Evolutionary conservation across 2,113 vertebrate species (phyloP).

Genomic region (Diadophis punctatus): DNA sequence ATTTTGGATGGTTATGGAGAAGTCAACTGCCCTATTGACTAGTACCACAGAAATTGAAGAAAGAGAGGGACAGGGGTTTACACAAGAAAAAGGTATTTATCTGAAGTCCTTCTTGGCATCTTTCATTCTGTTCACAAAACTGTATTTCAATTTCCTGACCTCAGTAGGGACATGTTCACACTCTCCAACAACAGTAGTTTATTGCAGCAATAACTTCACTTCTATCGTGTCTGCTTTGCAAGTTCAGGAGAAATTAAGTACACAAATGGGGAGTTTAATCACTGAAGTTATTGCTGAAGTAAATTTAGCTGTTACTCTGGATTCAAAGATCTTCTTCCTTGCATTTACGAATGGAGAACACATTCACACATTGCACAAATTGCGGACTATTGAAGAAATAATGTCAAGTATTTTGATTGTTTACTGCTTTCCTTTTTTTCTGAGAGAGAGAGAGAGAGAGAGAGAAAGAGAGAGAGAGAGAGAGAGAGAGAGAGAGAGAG

Average conservation of each 20-base stretch:
- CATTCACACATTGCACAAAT: not conserved
- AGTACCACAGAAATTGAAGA: not conserved
- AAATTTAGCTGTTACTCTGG: not conserved
- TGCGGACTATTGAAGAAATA: conserved; percentile 12
- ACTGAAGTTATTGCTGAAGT: not conserved
- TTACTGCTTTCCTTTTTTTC: not conserved
- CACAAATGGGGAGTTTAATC: not conserved
- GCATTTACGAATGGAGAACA: not conserved
- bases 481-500: conserved; percentile 51
- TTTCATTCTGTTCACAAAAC: not conserved
- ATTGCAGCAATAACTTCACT: not conserved
- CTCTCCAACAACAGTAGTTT: not conserved
- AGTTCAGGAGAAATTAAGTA: not conserved
- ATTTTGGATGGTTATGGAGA: not conserved
- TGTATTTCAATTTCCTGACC: not conserved
- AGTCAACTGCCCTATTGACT: not conserved
- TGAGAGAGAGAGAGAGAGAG: conserved; percentile 14
- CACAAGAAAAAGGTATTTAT: not conserved
- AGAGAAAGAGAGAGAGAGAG: conserved; percentile 26
- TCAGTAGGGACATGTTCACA: not conserved
- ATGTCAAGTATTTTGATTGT: conserved; percentile 34
- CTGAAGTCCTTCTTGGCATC: not conserved
- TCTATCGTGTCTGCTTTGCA: not conserved
- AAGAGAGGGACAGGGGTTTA: not conserved
- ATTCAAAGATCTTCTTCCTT: not conserved